phyloP scores from a whole-genome alignment of 92 coral and sea anemone species.

The Epizoanthus fatuus region DNA sequence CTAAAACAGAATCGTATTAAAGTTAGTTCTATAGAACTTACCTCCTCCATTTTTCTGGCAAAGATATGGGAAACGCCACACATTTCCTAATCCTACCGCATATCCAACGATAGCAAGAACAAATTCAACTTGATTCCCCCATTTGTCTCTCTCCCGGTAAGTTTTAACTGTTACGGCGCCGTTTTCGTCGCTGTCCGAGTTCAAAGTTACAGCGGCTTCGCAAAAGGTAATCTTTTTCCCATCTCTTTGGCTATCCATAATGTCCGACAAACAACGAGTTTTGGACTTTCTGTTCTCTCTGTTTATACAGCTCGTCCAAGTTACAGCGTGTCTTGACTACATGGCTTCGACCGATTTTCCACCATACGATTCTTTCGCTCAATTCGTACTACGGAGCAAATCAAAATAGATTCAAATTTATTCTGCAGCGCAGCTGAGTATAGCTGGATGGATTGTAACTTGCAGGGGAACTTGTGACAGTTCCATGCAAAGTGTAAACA shows the following conservation, averaged over 20 bases:
- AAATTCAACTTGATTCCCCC: slow-evolving; percentile 32
- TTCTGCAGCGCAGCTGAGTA: slow-evolving; percentile 6
- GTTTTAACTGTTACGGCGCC: not conserved
- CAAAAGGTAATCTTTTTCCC: slow-evolving; percentile 3
- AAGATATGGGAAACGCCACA: slow-evolving; percentile 40
- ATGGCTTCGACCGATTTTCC: too few relatives aligned
- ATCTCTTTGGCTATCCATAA: slow-evolving; percentile 3
- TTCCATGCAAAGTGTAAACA: slow-evolving; percentile 8
- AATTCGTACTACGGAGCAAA: not conserved
- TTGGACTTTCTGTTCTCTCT: not conserved
- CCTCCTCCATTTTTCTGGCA: slow-evolving; percentile 44
- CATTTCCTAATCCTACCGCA: slow-evolving; percentile 24
- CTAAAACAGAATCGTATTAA: too few relatives aligned
- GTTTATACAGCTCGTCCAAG: not conserved
- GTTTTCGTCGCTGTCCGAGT: slow-evolving; percentile 5
- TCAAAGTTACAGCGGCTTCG: slow-evolving; percentile 5
- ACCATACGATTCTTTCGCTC: not conserved
- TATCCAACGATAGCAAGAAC: slow-evolving; percentile 34
- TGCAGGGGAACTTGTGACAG: slow-evolving; percentile 20
- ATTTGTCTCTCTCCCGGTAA: slow-evolving; percentile 1
- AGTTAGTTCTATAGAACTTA: not conserved
- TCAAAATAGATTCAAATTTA: slow-evolving; percentile 2
- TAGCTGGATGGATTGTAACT: not conserved
- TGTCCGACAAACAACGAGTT: not conserved
- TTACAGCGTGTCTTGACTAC: too few relatives aligned